Base-by-base conservation (phyloP, 1,140 invertebrate genomes). In the Dendrolimus punctatus region DNA sequence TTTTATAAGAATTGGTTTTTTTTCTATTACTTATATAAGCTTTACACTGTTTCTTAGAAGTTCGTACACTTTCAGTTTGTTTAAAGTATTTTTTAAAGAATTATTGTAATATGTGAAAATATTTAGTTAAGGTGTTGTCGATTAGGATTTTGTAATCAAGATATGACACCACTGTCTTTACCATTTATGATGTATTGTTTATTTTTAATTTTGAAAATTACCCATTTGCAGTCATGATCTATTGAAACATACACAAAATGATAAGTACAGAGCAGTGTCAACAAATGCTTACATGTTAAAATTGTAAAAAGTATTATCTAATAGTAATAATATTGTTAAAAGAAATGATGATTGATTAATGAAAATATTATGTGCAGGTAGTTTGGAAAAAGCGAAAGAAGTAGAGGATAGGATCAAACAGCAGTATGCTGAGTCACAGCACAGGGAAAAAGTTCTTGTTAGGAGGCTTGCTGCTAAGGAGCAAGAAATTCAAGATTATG, bases 401-500 rank as follows among this genome's bases (percentile, higher is more conserved):
- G 90, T 92, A 62, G 94, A 96, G 87, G 94, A 95, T 51, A 94
- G 94, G 71, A 89, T 94, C 61, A 93, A 92, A 66, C 92, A 93
- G 64, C 95, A 96, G 80, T 91, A 94, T 72, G 87, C 91, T 42
- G 96, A 99, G 76, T 92, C 95, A 50, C 93, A 94, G 62, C 91
- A 96, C 62, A 90, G 95, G 72, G 97, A 99, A 81, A 96, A 96
- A 85, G 93, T 97, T 53, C 90, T 99, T 53, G 93, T 98, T 51
- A 92, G 97, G 68, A 90, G 96, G 73, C 89, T 99, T 49, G 93
- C 96, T 54, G 94, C 94, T 57, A 99, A 99, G 88, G 97, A 99
- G 81, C 96, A 98, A 86, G 96, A 99, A 89, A 92, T 98, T 70
- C 96, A 98, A 87, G 96, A 98, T 88, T 97, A 95, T 89, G 92